Conservation (phyloP, 2,888 invertebrate species). For the Andrena haemorrhoa region DNA sequence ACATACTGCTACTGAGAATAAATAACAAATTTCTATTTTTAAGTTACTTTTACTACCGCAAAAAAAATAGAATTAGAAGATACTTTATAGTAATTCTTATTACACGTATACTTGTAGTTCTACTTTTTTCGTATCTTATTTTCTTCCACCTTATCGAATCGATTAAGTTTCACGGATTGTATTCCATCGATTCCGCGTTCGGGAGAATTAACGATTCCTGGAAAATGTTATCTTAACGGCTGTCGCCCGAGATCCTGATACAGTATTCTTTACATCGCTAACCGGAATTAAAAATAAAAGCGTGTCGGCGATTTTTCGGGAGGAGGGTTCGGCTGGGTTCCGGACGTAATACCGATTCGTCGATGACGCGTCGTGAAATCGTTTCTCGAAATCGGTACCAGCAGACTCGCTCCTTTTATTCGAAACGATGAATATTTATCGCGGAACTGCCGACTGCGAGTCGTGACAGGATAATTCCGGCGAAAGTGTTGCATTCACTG, state of each 20-base stretch:
- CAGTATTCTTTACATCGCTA: slow-evolving; percentile 23
- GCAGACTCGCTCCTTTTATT: slow-evolving; percentile 38
- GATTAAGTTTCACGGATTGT: neutral
- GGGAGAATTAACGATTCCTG: slow-evolving; percentile 6
- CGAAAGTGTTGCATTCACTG: slow-evolving; percentile 46
- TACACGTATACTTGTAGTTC: neutral
- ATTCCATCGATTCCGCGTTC: slow-evolving; percentile 15
- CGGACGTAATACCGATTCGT: slow-evolving; percentile 47
- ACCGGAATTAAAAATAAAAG: slow-evolving; percentile 8
- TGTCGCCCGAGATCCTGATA: slow-evolving; percentile 2
- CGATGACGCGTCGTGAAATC: slow-evolving; percentile 55
- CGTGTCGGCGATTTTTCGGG: slow-evolving; percentile 20
- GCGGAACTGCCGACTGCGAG: slow-evolving; percentile 32
- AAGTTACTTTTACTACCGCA: too few species aligned
- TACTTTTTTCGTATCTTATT: neutral
- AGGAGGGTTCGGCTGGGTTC: slow-evolving; percentile 44
- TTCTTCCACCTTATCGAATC: neutral
- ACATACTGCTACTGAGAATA: too few species aligned
- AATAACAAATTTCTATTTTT: too few species aligned
- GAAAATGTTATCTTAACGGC: slow-evolving; percentile 38
- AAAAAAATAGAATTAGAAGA: too few species aligned
- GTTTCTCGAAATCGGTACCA: slow-evolving; percentile 54
- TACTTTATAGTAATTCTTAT: neutral
- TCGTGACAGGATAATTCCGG: slow-evolving; percentile 42
- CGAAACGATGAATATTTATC: slow-evolving; percentile 48